Base-by-base conservation (phyloP, 2,113 vertebrate species). In the Eurypyga helias region DNA sequence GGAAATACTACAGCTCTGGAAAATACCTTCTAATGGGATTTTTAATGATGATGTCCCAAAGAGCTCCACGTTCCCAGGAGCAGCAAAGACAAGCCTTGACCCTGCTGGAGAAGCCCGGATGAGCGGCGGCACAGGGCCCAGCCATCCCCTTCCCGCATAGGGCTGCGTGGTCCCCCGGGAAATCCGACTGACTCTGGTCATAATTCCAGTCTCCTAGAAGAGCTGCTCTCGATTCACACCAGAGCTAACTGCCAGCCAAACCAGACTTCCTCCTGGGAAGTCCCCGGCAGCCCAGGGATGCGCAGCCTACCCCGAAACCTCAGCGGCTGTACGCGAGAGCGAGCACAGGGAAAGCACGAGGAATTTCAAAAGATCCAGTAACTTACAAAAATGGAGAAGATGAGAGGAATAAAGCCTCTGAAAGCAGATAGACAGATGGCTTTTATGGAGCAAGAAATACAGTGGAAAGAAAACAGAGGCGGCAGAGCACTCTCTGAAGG, bases 401-500 rank as follows among this genome's bases (percentile, higher is more conserved):
- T 82, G 69, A 93, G 85, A 88, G 77, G 52, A 90, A 54, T 7
- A 34, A 84, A 81, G 62, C 19, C 65, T 84, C 87, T 71, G 54
- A 75, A 78, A 23, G 45, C 49, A 89, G 90, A 51, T 7, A 85
- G 70, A 76, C 91, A 92, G 94, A 93, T 85, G 86, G 95, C 92
- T 95, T 90, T 95, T 90, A 86, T 36, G 66, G 85, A 93, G 85
- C 90, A 90, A 76, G 75, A 95, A 95, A 92, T 83, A 89, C 75
- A 94, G 94, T 85, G 17, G 16, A 38, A 60, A 25, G 23, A 73
- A 70, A 72, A 57, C 20, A 14, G 20, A n/a, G 69, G 66, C 54
- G 62, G 72, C 71, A 61, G 52, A 80, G 46, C 41, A 11, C 11
- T 31, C 81, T 87, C 77, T 96, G 87, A 84, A 94, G 86, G 87